phyloP scores from a whole-genome alignment of 2,113 vertebrate species.

The Glaucidium brasilianum region DNA sequence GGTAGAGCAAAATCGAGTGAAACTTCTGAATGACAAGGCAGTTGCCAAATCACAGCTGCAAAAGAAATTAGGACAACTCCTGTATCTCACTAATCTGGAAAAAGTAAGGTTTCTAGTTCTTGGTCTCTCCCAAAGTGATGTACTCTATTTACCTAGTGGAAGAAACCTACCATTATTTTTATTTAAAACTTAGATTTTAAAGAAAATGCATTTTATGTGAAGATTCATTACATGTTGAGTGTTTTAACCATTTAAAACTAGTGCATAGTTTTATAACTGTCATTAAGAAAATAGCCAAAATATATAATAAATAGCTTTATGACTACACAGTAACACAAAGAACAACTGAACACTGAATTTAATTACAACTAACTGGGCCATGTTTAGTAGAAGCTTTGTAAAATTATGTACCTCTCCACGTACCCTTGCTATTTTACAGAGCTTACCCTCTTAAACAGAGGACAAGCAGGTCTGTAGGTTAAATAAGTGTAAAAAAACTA shows the following conservation, averaged over 20 bases:
- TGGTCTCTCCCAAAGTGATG: neutral
- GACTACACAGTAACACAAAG: too few relatives aligned
- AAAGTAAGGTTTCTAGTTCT: constrained; percentile 77
- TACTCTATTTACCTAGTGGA: neutral
- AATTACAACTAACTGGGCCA: neutral
- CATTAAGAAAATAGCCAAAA: too few relatives aligned
- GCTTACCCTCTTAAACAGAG: neutral
- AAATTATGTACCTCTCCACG: neutral
- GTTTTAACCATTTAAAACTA: too few relatives aligned
- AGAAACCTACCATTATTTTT: neutral
- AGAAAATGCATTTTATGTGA: neutral
- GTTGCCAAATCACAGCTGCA: constrained; percentile 95
- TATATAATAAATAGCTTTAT: too few relatives aligned
- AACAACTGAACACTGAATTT: too few relatives aligned
- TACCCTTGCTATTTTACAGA: neutral
- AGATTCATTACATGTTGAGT: neutral
- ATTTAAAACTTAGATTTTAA: neutral
- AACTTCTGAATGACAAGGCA: constrained; percentile 93
- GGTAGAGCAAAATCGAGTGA: constrained; percentile 95
- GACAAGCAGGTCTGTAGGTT: neutral
- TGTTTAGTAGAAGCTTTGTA: neutral
- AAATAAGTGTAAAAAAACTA: neutral
- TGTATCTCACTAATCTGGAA: constrained; percentile 95
- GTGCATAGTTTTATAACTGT: too few relatives aligned
- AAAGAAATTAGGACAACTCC: constrained; percentile 95